Percentiles rank a stretch among this genome's conserved stretches.
Evolutionary conservation across 2,797 vertebrate genomes (phyloP).

Genomic region (Enteromius viviparus): DNA sequence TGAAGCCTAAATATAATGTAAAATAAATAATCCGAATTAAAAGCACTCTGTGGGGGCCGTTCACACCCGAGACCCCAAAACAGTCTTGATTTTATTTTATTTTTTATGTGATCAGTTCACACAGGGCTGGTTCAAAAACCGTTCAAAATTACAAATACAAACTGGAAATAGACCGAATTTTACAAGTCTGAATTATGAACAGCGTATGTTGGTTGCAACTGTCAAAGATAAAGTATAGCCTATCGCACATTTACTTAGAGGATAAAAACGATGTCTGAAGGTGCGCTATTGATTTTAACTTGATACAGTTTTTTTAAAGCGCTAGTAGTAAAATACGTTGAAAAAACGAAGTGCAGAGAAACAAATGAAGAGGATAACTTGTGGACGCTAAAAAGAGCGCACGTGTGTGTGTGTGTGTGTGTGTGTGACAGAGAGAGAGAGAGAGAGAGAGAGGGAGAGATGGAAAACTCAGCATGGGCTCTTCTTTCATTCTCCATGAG

Average conservation of each 20-base stretch:
- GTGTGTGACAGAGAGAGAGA: conserved; percentile 41
- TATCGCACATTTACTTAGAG: neutral
- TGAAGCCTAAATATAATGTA: neutral
- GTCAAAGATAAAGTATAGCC: neutral
- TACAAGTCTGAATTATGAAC: neutral
- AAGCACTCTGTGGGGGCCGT: neutral
- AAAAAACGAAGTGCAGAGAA: neutral
- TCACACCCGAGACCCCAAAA: neutral
- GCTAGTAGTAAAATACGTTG: neutral
- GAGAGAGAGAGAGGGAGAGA: conserved; percentile 61
- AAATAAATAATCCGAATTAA: neutral
- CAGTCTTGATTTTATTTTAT: neutral
- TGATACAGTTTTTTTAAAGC: neutral
- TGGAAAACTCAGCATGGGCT: conserved; percentile 72
- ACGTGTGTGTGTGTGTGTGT: conserved; percentile 14
- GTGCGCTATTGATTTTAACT: neutral
- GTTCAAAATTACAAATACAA: neutral
- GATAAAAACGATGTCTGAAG: neutral
- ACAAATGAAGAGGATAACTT: neutral
- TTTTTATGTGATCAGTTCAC: neutral
- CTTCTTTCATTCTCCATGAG: conserved; percentile 79
- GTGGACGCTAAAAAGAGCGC: neutral
- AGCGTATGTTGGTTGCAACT: neutral
- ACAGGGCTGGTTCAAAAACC: neutral
- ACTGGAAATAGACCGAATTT: neutral